Evolutionary conservation across 2,113 vertebrate genomes (phyloP).

Genomic region (Cygnus atratus): DNA sequence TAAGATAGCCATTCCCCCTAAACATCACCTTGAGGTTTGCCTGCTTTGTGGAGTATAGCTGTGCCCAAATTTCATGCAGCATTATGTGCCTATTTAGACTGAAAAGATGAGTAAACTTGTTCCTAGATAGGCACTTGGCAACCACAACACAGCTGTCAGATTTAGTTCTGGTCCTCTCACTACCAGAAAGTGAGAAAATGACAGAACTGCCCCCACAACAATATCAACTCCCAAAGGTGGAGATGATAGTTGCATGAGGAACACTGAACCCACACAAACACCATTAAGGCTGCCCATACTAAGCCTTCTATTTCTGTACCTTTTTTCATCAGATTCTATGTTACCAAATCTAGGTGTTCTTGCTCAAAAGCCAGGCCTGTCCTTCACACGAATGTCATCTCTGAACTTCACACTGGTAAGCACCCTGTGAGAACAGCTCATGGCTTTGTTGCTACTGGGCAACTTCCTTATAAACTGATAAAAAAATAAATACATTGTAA

Average conservation of each 20-base stretch:
- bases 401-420: not conserved
- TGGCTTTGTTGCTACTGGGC: not conserved
- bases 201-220: not conserved
- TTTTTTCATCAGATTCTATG: not conserved
- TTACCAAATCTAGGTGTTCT: not conserved
- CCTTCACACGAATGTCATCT: not conserved
- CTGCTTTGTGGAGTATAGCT: not conserved
- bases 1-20: not conserved
- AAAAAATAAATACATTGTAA: not conserved
- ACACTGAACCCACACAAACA: not conserved
- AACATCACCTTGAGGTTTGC: too few relatives aligned
- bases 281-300: fast-evolving
- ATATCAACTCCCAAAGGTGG: not conserved
- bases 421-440: not conserved
- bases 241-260: not conserved
- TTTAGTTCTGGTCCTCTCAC: not conserved
- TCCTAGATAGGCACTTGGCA: not conserved
- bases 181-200: not conserved
- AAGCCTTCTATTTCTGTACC: too few relatives aligned
- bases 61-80: not conserved
- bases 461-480: not conserved
- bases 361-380: not conserved
- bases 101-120: not conserved
- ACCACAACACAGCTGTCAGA: not conserved
- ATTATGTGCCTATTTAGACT: not conserved